phyloP scores from a whole-genome alignment of 2,888 invertebrate genomes.

The Stenoptilia bipunctidactyla region DNA sequence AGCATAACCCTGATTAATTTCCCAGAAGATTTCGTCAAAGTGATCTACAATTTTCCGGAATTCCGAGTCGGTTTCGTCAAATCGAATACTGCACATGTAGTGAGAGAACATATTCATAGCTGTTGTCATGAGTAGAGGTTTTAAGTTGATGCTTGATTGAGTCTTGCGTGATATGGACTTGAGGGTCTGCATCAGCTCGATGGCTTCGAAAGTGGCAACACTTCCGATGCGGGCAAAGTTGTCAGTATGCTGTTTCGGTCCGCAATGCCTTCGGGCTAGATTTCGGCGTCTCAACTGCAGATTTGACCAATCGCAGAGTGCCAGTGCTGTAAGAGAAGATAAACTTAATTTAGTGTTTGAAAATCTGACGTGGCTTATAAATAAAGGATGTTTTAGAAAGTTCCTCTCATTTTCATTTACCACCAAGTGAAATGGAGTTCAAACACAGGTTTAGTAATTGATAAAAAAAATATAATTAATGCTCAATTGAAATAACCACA shows the following conservation, averaged over 20 bases:
- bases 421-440: too few species aligned
- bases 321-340: constrained; percentile 84
- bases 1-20: constrained; percentile 90
- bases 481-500: too few species aligned
- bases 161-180: constrained; percentile 44
- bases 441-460: too few species aligned
- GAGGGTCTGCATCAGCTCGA: constrained; percentile 72
- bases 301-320: constrained; percentile 89
- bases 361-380: too few species aligned
- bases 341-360: too few species aligned
- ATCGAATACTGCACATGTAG: constrained; percentile 88
- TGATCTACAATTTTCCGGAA: constrained; percentile 77
- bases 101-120: constrained; percentile 88
- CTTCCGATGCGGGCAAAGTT: constrained; percentile 79
- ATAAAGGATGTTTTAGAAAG: too few species aligned
- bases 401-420: too few species aligned
- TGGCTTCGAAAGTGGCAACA: constrained; percentile 77
- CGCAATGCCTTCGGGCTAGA: constrained; percentile 84
- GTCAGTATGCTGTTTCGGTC: constrained; percentile 80
- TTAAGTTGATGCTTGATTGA: constrained; percentile 68
- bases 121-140: constrained; percentile 78
- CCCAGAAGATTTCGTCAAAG: constrained; percentile 92
- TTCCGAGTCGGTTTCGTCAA: constrained; percentile 74
- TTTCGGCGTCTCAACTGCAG: constrained; percentile 84
- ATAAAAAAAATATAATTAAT: too few species aligned